Conservation (phyloP, 2,113 vertebrate species). For the Pitta sordida region DNA sequence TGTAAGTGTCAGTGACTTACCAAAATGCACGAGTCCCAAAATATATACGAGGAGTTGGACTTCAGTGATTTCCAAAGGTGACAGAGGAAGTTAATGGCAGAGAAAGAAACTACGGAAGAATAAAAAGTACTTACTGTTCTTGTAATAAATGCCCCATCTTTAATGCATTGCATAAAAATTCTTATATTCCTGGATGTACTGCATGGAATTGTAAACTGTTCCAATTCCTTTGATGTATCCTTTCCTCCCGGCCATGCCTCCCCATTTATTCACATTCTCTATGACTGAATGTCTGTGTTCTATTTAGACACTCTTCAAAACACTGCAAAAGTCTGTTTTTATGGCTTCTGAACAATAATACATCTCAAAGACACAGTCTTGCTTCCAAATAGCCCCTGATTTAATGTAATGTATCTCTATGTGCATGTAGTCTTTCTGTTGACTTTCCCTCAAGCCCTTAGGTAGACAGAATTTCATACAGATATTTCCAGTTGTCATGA, state of each 20-base stretch:
- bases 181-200: neutral
- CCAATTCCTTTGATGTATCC: neutral
- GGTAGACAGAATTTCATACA: neutral
- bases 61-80: neutral
- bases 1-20: neutral
- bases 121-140: neutral
- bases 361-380: neutral
- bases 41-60: neutral
- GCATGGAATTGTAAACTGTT: neutral
- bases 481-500: neutral
- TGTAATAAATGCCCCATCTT: neutral
- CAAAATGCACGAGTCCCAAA: neutral
- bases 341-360: neutral
- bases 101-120: neutral
- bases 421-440: neutral
- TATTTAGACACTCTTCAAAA: neutral
- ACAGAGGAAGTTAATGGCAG: neutral
- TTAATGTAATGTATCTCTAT: neutral
- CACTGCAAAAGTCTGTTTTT: neutral
- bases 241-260: neutral
- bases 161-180: neutral
- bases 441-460: neutral
- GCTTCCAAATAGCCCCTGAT: neutral
- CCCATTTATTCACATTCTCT: neutral
- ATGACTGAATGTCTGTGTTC: neutral